Evolutionary conservation across 1,140 invertebrate species (phyloP).

Genomic region (Drosophila orena): DNA sequence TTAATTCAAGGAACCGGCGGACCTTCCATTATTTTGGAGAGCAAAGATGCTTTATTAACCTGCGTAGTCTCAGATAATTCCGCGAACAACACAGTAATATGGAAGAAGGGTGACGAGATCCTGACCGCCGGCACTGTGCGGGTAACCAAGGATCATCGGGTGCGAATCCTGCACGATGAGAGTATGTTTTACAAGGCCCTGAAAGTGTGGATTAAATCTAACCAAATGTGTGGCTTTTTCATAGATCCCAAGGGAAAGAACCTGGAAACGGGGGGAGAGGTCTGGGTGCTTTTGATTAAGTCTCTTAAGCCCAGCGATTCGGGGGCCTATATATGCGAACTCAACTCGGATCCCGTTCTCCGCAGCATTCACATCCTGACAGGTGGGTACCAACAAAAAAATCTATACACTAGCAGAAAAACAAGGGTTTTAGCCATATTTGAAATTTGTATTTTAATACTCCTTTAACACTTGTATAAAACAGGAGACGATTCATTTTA

Average conservation of each 20-base stretch:
- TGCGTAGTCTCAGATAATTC: conserved; percentile 90
- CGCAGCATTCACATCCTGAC: conserved; percentile 91
- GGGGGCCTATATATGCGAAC: conserved; percentile 92
- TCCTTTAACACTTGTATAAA: too few species aligned
- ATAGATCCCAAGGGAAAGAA: conserved; percentile 85
- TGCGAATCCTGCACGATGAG: conserved; percentile 90
- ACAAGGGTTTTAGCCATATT: too few species aligned
- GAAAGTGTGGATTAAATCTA: background rate
- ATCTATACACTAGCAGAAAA: background rate
- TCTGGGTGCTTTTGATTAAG: conserved; percentile 93
- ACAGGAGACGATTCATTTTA: too few species aligned
- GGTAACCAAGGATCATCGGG: conserved; percentile 89
- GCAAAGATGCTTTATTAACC: conserved; percentile 90
- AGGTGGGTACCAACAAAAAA: conserved; percentile 86
- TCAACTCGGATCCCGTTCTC: conserved; percentile 91
- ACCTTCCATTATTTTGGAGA: conserved; percentile 86
- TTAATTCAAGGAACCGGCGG: conserved; percentile 73
- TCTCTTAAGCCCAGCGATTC: conserved; percentile 88
- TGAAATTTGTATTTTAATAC: too few species aligned
- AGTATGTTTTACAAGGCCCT: conserved; percentile 84
- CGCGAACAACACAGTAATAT: conserved; percentile 89
- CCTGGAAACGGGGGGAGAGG: conserved; percentile 88
- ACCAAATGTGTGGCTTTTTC: background rate
- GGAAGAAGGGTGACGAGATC: conserved; percentile 89
- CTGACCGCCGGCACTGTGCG: conserved; percentile 90